These are phyloP conservation scores for Linurgus olivaceus DNA, from an alignment of 2,797 vertebrate species.

Conservation along the genomic window DNA sequence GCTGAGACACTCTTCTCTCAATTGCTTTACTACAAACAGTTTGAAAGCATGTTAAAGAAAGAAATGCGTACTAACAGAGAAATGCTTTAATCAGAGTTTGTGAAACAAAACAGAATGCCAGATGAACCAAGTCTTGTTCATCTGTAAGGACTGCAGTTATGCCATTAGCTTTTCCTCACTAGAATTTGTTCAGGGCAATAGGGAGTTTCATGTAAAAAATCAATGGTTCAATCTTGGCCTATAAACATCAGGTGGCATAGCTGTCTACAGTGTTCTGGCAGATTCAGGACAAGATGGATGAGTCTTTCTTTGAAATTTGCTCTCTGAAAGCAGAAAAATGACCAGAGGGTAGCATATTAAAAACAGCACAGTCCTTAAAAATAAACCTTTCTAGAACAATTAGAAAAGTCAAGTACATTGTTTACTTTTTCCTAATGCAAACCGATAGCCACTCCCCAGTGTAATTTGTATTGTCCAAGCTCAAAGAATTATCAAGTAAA, in stretches of 20 bases:
- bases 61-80: neutral
- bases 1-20: neutral
- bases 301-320: slow-evolving; percentile 7
- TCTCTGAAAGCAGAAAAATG: slow-evolving; percentile 21
- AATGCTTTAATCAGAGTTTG: neutral
- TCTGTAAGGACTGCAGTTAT: neutral
- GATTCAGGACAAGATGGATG: slow-evolving; percentile 29
- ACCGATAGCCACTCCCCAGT: neutral
- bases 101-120: neutral
- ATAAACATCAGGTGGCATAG: neutral
- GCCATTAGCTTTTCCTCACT: neutral
- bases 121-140: neutral
- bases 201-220: slow-evolving; percentile 15
- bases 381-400: neutral
- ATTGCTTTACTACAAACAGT: neutral
- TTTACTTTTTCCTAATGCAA: slow-evolving; percentile 2
- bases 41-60: neutral
- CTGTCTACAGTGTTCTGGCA: neutral
- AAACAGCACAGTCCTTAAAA: neutral
- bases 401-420: slow-evolving; percentile 13
- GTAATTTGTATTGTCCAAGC: neutral
- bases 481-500: neutral
- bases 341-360: neutral
- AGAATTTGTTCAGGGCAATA: neutral
- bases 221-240: neutral